Percentiles rank a stretch among this genome's conserved stretches.
These are phyloP conservation scores for Momotus momota DNA, from an alignment of 2,797 vertebrate genomes.

Conservation along the genomic window DNA sequence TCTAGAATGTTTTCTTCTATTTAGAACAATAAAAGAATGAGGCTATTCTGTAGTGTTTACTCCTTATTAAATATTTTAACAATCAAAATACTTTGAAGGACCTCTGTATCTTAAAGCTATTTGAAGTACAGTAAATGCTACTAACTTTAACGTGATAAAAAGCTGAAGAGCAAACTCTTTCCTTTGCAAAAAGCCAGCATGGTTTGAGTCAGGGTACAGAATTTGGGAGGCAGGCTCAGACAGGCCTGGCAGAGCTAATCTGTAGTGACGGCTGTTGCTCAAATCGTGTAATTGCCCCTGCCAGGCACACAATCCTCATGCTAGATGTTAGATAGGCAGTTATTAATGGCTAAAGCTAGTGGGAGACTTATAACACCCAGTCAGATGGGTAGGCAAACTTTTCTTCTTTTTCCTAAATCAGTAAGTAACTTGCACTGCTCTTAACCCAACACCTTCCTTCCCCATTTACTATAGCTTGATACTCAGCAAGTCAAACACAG, in stretches of 20 bases:
- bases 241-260: neutral
- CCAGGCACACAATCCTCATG: neutral
- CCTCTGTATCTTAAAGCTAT: neutral
- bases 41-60: neutral
- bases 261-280: neutral
- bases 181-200: neutral
- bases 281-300: neutral
- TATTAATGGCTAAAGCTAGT: neutral
- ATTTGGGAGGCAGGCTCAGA: neutral
- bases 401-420: neutral
- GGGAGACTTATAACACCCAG: neutral
- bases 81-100: neutral
- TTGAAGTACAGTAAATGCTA: neutral
- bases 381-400: neutral
- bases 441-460: neutral
- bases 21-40: neutral
- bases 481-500: neutral
- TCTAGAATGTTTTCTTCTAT: neutral
- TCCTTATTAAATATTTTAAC: constrained; percentile 15
- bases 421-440: neutral
- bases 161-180: neutral
- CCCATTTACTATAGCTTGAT: neutral
- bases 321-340: neutral
- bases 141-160: neutral
- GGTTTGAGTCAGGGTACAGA: neutral